A percentile compares a stretch with the other conserved stretches of the same genome.
Evolutionary conservation across 2,888 invertebrate species (phyloP).

Genomic region (Spialia ferax): DNA sequence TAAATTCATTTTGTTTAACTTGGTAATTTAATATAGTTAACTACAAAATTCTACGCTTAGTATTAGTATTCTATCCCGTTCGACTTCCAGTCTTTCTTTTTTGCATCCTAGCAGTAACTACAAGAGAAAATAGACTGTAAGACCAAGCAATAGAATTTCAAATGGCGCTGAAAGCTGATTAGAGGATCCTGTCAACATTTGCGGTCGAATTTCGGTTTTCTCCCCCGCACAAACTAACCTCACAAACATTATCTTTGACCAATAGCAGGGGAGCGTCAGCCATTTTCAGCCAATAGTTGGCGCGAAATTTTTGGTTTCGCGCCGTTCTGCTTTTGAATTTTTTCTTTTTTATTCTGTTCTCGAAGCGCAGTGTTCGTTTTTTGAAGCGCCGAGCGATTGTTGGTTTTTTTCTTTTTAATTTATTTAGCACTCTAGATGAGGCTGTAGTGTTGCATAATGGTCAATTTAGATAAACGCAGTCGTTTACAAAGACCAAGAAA

Average conservation of each 20-base stretch:
- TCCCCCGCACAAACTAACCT: conserved; percentile 79
- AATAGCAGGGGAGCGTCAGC: conserved; percentile 74
- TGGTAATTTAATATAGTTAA: too few relatives aligned
- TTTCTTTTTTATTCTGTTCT: conserved; percentile 46
- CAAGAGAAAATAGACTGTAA: conserved; percentile 55
- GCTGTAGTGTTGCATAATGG: conserved; percentile 37
- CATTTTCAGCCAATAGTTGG: conserved; percentile 78
- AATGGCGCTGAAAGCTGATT: conserved; percentile 48
- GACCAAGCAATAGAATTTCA: conserved; percentile 46
- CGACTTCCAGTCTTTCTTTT: conserved; percentile 48
- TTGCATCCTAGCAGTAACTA: too few relatives aligned
- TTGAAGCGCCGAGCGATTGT: conserved; percentile 38
- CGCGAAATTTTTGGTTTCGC: conserved; percentile 63
- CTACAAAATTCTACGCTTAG: conserved; percentile 44
- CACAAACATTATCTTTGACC: conserved; percentile 84
- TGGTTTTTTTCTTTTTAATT: conserved; percentile 38
- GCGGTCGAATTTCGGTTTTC: conserved; percentile 79
- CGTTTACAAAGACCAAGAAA: conserved; percentile 4
- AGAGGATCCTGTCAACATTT: conserved; percentile 76
- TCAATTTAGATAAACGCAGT: conserved; percentile 36
- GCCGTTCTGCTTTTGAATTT: conserved; percentile 62
- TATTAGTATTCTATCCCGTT: conserved; percentile 65
- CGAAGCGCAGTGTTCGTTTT: conserved; percentile 42
- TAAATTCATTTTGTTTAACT: too few relatives aligned
- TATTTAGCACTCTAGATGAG: conserved; percentile 38